phyloP scores from a whole-genome alignment of 1,140 invertebrate genomes.

The Rhagoletis zephyria region DNA sequence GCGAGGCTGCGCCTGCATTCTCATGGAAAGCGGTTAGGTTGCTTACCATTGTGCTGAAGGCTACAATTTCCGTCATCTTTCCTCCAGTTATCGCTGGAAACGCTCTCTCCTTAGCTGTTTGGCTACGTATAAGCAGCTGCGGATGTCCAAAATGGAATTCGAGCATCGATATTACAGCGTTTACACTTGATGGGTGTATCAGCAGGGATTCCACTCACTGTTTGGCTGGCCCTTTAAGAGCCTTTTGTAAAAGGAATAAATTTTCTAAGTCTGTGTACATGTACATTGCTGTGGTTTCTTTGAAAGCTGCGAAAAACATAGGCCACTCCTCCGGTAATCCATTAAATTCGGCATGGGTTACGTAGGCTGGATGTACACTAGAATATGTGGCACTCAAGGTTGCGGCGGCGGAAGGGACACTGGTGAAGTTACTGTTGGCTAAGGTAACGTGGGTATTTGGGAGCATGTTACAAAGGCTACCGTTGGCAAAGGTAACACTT shows the following conservation, averaged over 20 bases:
- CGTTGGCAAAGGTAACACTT: background rate
- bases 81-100: slow-evolving; percentile 38
- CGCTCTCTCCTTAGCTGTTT: slow-evolving; percentile 36
- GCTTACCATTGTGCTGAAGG: slow-evolving; percentile 45
- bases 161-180: slow-evolving; percentile 24
- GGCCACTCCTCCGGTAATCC: background rate
- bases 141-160: slow-evolving; percentile 48
- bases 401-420: background rate
- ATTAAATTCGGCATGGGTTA: background rate
- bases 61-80: slow-evolving; percentile 39
- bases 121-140: slow-evolving; percentile 7
- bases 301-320: slow-evolving; percentile 5
- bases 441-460: background rate
- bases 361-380: background rate
- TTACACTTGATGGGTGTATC: slow-evolving; percentile 35
- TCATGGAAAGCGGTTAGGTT: slow-evolving; percentile 48
- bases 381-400: background rate
- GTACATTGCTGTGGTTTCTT: slow-evolving; percentile 30
- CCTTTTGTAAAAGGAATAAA: background rate
- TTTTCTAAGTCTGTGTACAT: background rate
- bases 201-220: slow-evolving; percentile 29
- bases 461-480: background rate
- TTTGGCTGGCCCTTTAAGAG: slow-evolving; percentile 24
- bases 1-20: slow-evolving; percentile 28
- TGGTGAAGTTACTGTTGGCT: background rate